Evolutionary conservation across 92 coral and sea anemone genomes (phyloP).

Genomic region (Anthopleura xanthogrammica): DNA sequence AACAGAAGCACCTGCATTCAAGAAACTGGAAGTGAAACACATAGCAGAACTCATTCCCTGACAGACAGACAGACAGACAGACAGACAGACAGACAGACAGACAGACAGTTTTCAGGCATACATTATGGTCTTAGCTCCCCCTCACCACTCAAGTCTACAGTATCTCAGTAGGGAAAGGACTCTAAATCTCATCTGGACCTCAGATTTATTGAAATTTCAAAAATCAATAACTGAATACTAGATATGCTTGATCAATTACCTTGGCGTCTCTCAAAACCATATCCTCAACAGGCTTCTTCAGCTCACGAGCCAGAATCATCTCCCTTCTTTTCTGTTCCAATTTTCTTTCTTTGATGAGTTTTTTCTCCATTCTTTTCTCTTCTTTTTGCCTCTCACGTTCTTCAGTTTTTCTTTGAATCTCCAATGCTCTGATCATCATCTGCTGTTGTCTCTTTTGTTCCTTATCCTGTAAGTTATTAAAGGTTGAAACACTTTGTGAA

Average conservation of each 20-base stretch:
- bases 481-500: neutral
- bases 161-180: too few species aligned
- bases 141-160: too few species aligned
- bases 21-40: too few species aligned
- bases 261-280: constrained; percentile 95
- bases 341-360: constrained; percentile 83
- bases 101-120: too few species aligned
- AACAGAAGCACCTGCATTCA: neutral
- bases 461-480: constrained; percentile 49
- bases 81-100: too few species aligned
- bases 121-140: too few species aligned
- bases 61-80: too few species aligned
- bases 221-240: neutral
- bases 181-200: too few species aligned
- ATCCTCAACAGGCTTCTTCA: constrained; percentile 95
- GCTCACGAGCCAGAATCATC: constrained; percentile 93
- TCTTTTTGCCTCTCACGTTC: constrained; percentile 92
- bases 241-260: constrained; percentile 42
- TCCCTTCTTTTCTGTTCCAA: constrained; percentile 97
- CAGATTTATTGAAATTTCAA: too few species aligned
- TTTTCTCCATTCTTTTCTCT: constrained; percentile 92
- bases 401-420: constrained; percentile 79
- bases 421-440: constrained; percentile 85
- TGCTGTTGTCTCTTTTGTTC: constrained; percentile 82
- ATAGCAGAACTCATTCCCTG: too few species aligned